Evolutionary conservation across 2,888 invertebrate species (phyloP).

Genomic region (Acleris literana): DNA sequence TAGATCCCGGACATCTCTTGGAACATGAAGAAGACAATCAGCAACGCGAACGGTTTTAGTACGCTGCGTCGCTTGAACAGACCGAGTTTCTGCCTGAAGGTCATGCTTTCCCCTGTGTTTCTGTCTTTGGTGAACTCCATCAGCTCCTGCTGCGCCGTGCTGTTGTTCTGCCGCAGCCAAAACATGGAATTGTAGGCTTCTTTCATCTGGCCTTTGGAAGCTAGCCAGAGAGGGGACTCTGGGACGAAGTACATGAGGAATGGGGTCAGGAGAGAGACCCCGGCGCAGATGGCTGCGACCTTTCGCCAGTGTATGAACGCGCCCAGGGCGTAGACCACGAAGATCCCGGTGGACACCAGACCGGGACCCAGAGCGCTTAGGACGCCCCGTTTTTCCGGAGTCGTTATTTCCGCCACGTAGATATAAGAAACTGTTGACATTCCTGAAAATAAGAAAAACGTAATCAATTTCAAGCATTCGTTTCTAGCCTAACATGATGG

Average conservation of each 20-base stretch:
- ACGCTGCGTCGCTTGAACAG: conserved; percentile 81
- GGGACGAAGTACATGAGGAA: conserved; percentile 85
- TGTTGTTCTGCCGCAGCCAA: conserved; percentile 86
- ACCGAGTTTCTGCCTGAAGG: conserved; percentile 66
- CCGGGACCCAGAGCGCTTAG: conserved; percentile 88
- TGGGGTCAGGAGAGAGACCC: conserved; percentile 81
- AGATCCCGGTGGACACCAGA: conserved; percentile 88
- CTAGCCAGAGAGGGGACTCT: conserved; percentile 88
- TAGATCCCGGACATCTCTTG: conserved; percentile 90
- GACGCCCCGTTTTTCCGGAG: conserved; percentile 86
- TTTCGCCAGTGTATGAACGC: conserved; percentile 87
- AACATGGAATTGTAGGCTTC: conserved; percentile 85
- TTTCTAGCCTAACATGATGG: neutral
- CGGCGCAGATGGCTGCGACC: conserved; percentile 86
- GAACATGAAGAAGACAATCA: conserved; percentile 86
- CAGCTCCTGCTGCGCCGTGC: conserved; percentile 85
- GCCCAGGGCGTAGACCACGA: conserved; percentile 87
- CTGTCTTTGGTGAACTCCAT: conserved; percentile 82
- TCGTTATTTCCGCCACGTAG: conserved; percentile 87
- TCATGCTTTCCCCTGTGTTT: conserved; percentile 65
- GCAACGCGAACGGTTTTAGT: conserved; percentile 86
- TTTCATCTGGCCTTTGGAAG: conserved; percentile 83
- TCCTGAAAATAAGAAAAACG: conserved; percentile 69
- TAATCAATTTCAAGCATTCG: neutral
- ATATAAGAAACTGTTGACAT: conserved; percentile 88